Base-by-base conservation (phyloP, 2,113 vertebrate species). In the Nestor notabilis region DNA sequence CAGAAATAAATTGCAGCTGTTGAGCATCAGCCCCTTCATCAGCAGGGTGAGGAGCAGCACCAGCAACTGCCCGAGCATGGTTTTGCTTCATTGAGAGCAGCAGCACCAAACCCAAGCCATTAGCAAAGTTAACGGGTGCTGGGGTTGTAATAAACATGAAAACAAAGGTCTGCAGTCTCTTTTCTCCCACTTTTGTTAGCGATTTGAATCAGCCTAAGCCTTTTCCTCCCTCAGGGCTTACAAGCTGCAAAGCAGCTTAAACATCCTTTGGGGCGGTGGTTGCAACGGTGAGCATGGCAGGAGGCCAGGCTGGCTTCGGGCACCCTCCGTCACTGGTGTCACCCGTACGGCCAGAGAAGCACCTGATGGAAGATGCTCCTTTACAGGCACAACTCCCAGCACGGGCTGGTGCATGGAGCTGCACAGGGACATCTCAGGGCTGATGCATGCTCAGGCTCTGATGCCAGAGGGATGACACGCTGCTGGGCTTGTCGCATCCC, bases 131-230 rank as follows among this genome's bases (percentile, higher is more conserved):
- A 80, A 46, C 8, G 25, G 63, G 85, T 14, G 83, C 80, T 13
- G 58, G 44, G 43, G 50, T 44, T 65, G 39, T 72, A 83, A 68
- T 76, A 91, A 93, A 89, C 89, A 82, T 3, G 61, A 94, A 87
- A 91, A 95, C 93, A 89, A 84, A 96, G 91, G 10, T 79, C 95
- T 85, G 91, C 60, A 69, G 84, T 56, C 80, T 94, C 95, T 96
- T 91, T 96, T 93, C 83, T 96, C 89, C 72, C 24, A n/a, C 81
- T 93, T 94, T 97, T 60, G 6, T 76, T 96, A 50, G 39, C 1
- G 83, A 89, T 89, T 52, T 96, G 74, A 96, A 58, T 95, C 93
- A 95, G 64, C 94, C n/a, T 35, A 28, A n/a, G 87, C 94, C 61
- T 78, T 68, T 92, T 92, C 81, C 89, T 96, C 94, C 83, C 80